Conservation (phyloP, 1,140 invertebrate genomes). For the Philaenus spumarius region DNA sequence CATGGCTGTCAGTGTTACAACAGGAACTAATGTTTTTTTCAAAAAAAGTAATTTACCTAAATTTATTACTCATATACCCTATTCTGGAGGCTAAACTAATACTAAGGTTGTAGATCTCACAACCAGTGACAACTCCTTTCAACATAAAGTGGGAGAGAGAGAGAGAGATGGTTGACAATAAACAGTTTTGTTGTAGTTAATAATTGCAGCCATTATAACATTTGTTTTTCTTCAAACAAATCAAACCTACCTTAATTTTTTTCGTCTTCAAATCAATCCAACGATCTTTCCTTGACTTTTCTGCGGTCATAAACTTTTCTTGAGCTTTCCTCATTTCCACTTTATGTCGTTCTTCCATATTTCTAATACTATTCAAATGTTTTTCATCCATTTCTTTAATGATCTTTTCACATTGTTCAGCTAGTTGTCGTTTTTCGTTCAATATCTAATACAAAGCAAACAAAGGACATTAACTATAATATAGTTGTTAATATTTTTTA, state of each 20-base stretch:
- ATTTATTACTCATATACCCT: too few species aligned
- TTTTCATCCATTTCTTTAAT: constrained; percentile 48
- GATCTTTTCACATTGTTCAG: constrained; percentile 55
- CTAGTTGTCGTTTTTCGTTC: constrained; percentile 55
- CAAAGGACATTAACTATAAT: too few species aligned
- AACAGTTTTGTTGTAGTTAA: not conserved
- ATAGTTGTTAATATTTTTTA: too few species aligned
- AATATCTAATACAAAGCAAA: constrained; percentile 42
- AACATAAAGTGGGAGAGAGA: not conserved
- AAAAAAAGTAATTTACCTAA: too few species aligned
- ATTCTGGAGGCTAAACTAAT: too few species aligned
- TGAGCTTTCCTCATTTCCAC: constrained; percentile 56
- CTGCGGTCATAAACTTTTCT: constrained; percentile 54
- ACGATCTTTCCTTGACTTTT: constrained; percentile 56
- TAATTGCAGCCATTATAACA: not conserved
- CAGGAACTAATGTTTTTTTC: too few species aligned
- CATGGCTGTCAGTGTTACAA: too few species aligned
- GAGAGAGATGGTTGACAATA: not conserved
- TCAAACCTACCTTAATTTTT: constrained; percentile 53
- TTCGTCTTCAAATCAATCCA: constrained; percentile 63
- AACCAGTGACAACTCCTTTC: not conserved
- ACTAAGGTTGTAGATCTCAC: too few species aligned
- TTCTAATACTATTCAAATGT: constrained; percentile 46
- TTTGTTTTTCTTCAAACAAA: not conserved
- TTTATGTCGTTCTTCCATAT: constrained; percentile 52